phyloP scores from a whole-genome alignment of 2,888 invertebrate species.

The Brenthis ino region DNA sequence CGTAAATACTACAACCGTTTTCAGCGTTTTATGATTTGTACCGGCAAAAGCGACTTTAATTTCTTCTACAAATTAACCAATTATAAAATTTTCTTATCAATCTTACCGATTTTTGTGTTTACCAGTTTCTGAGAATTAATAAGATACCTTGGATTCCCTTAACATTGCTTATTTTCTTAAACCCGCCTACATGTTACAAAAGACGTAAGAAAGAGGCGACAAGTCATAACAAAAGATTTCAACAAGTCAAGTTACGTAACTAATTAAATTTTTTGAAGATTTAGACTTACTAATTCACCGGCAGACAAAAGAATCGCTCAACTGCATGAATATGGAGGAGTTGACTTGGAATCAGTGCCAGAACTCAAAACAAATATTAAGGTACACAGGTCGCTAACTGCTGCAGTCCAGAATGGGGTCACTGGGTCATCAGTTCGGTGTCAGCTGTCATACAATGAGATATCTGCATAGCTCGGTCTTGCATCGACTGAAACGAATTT shows the following conservation, averaged over 20 bases:
- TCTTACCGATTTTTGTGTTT: background rate
- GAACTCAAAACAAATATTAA: constrained; percentile 72
- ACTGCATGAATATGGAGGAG: constrained; percentile 63
- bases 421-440: constrained; percentile 71
- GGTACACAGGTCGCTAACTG: constrained; percentile 65
- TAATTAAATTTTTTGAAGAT: constrained; percentile 17
- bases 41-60: constrained; percentile 2
- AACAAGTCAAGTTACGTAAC: constrained; percentile 21
- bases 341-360: constrained; percentile 68
- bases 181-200: background rate
- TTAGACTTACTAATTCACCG: constrained; percentile 20
- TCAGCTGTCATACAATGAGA: constrained; percentile 74
- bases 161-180: no score
- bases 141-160: no score
- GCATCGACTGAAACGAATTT: constrained; percentile 54
- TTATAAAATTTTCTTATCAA: constrained; percentile 4
- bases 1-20: constrained; percentile 34
- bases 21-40: constrained; percentile 30
- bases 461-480: constrained; percentile 69
- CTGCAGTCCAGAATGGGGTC: constrained; percentile 76
- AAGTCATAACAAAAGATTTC: constrained; percentile 2
- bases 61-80: constrained; percentile 10
- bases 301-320: constrained; percentile 37
- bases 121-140: no score
- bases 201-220: background rate